Conservation (phyloP, 2,113 vertebrate species). For the Parotia lawesii region DNA sequence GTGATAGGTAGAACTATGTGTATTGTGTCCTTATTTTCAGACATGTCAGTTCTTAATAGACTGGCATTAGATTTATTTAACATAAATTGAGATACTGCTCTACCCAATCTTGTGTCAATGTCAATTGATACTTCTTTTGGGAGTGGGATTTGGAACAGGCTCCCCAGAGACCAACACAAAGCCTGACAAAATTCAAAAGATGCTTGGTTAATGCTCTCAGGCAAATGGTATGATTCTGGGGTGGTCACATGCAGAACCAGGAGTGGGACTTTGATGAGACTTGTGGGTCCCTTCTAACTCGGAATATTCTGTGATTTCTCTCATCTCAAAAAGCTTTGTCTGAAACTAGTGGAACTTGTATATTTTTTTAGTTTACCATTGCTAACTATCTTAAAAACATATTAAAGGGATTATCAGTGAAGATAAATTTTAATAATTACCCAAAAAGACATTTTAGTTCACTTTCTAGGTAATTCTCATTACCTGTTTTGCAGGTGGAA, state of each 20-base stretch:
- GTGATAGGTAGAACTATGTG: not conserved
- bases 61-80: not conserved
- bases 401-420: not conserved
- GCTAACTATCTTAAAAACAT: not conserved
- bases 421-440: not conserved
- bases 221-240: not conserved
- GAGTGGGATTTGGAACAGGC: not conserved
- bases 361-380: not conserved
- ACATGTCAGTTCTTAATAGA: not conserved
- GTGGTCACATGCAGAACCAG: not conserved
- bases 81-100: not conserved
- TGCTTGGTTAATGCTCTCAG: not conserved
- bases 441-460: not conserved
- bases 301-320: not conserved
- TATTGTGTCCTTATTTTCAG: not conserved
- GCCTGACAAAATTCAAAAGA: not conserved
- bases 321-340: not conserved
- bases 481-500: not conserved
- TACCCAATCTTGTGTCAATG: not conserved
- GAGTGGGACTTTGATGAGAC: not conserved
- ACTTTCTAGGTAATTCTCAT: not conserved
- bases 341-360: not conserved
- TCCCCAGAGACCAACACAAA: not conserved
- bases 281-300: not conserved
- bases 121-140: not conserved